Base-by-base conservation (phyloP, 2,113 vertebrate species). In the Ptilonorhynchus violaceus region DNA sequence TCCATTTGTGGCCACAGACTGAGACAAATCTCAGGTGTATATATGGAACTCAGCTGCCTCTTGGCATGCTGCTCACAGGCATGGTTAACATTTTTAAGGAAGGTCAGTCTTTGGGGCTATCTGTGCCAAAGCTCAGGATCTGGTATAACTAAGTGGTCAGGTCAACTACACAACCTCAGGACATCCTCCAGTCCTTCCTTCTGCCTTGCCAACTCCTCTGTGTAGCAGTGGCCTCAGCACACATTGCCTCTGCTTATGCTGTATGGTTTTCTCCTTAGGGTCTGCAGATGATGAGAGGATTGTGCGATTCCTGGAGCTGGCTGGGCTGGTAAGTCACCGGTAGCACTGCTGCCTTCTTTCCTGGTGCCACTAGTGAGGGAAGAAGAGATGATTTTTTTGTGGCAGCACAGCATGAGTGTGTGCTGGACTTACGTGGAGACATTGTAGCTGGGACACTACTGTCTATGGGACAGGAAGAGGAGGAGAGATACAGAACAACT, bases 221-320 rank as follows among this genome's bases (percentile, higher is more conserved):
- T 87, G 55, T 25, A 90, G 23, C 35, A 73, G 22, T 85, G 46
- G 15, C 17, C 27, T 75, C 39, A 35, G 33, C 15, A 37, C 24
- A 67, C 12, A 5, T 25, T 75, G 41, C 41, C n/a, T 55, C 41
- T 91, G 31, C 27, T 88, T 63, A 93, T 44, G 12, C 35, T 90
- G 24, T 62, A 18, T 35, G 70, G 60, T 53, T 96, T 77, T 97
- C 35, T 93, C 58, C 60, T 19, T 94, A 99, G 99, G 99, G 68
- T 97, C 98, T 62, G 97, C 98, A n/a, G 99, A 99, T 68, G 99
- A 99, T 83, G 98, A 99, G 77, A 98, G 99, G 97, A 99, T 99
- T 68, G 76, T 99, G 75, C 98, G 94, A 22, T 99, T 99, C 97
- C 97, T 99, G 94, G 98, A 99, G 81, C 73, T 99, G 87, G 97